phyloP scores from a whole-genome alignment of 2,797 vertebrate species.

The Manis crassicaudata region DNA sequence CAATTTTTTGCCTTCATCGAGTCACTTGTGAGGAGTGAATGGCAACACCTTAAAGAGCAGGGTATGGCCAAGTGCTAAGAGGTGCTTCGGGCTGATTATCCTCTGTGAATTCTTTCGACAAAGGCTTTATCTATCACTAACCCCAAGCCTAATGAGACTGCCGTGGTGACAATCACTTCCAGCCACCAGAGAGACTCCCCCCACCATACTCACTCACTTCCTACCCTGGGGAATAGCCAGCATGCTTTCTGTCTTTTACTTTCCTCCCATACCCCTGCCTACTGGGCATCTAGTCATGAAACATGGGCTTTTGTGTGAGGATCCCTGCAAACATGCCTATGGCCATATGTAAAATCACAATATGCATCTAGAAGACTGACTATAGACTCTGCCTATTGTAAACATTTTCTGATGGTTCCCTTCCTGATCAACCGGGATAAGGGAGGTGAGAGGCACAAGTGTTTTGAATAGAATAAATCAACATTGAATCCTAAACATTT shows the following conservation, averaged over 20 bases:
- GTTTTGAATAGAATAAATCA: background rate
- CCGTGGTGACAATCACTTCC: background rate
- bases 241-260: fast-evolving
- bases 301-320: background rate
- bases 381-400: background rate
- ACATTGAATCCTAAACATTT: background rate
- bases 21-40: background rate
- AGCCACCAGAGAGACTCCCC: background rate
- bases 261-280: background rate
- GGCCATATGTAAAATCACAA: background rate
- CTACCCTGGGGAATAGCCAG: fast-evolving
- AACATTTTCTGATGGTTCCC: background rate
- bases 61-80: background rate
- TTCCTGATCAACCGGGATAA: background rate
- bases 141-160: background rate
- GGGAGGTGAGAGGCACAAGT: background rate
- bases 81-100: background rate
- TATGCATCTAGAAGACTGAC: background rate
- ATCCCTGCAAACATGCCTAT: fast-evolving
- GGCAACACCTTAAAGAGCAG: fast-evolving
- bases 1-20: background rate
- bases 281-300: background rate
- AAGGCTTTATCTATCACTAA: background rate
- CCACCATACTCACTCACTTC: fast-evolving
- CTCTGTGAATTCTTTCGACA: background rate